Conservation (phyloP, 2,113 vertebrate genomes). For the Anguilla rostrata region DNA sequence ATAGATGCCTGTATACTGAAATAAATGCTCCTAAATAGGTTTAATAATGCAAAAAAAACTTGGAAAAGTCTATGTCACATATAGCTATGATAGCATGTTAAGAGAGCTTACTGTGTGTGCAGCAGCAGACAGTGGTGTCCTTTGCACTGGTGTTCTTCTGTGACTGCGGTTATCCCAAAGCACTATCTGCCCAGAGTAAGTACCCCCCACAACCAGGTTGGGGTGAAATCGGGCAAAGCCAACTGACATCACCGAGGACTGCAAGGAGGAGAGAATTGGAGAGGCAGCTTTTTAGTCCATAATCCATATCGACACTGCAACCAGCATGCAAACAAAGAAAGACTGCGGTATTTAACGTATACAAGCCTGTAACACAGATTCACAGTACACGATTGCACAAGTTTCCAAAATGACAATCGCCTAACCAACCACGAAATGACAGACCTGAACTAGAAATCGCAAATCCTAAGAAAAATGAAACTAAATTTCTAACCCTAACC, state of each 20-base stretch:
- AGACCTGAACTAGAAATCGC: too few species aligned
- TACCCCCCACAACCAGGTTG: conserved; percentile 82
- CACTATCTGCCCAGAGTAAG: conserved; percentile 84
- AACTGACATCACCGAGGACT: conserved; percentile 88
- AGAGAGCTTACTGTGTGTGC: conserved; percentile 81
- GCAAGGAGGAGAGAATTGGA: conserved; percentile 34
- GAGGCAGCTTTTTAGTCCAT: not conserved
- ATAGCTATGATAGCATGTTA: not conserved
- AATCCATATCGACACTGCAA: not conserved
- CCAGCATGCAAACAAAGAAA: not conserved
- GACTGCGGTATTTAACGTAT: not conserved
- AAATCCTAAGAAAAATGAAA: too few species aligned
- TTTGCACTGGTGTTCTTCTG: conserved; percentile 80
- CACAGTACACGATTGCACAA: not conserved
- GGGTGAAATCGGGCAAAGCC: conserved; percentile 88
- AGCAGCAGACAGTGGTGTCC: conserved; percentile 82
- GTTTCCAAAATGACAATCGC: too few species aligned
- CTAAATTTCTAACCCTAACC: not conserved
- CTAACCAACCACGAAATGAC: not conserved
- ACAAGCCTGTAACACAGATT: not conserved
- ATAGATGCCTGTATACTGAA: too few species aligned
- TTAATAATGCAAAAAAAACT: too few species aligned
- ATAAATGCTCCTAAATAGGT: too few species aligned
- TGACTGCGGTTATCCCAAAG: conserved; percentile 87
- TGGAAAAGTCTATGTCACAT: too few species aligned